Evolutionary conservation across 2,888 invertebrate genomes (phyloP).

Genomic region (Pseudanteris insignis): DNA sequence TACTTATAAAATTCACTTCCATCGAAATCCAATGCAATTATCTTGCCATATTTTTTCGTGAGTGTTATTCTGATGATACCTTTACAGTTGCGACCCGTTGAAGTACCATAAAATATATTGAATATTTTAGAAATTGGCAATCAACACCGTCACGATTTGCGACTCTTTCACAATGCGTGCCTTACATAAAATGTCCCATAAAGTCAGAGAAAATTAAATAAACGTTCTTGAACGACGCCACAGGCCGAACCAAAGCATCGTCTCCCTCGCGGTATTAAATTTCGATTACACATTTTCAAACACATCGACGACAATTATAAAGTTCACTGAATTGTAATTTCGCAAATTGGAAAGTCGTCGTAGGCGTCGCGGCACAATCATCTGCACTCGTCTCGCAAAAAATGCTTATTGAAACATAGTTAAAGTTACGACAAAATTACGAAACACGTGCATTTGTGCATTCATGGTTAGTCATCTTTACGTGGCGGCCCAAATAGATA

Average conservation of each 20-base stretch:
- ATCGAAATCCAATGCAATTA: too few relatives aligned
- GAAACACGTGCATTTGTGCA: too few relatives aligned
- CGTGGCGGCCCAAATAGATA: conserved; percentile 13
- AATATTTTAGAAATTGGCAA: conserved; percentile 25
- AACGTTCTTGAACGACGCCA: neutral
- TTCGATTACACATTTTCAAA: conserved; percentile 20
- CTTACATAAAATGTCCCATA: conserved; percentile 19
- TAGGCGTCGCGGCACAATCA: conserved; percentile 27
- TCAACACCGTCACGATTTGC: conserved; percentile 2
- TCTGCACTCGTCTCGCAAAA: conserved; percentile 27
- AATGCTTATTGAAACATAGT: conserved; percentile 16
- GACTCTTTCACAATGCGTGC: conserved; percentile 27
- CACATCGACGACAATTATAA: conserved; percentile 34
- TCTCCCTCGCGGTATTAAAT: conserved; percentile 20
- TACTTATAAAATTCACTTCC: neutral
- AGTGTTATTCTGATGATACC: too few relatives aligned
- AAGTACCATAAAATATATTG: conserved; percentile 17
- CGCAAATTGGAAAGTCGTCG: conserved; percentile 34
- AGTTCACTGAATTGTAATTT: conserved; percentile 29
- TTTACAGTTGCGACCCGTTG: too few relatives aligned
- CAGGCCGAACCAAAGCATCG: conserved; percentile 8
- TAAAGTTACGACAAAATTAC: too few relatives aligned
- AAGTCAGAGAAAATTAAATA: conserved; percentile 24
- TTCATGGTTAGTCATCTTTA: conserved; percentile 22
- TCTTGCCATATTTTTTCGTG: too few relatives aligned